These are phyloP conservation scores for Mythimna pallens DNA, from an alignment of 2,888 invertebrate genomes.

Conservation along the genomic window DNA sequence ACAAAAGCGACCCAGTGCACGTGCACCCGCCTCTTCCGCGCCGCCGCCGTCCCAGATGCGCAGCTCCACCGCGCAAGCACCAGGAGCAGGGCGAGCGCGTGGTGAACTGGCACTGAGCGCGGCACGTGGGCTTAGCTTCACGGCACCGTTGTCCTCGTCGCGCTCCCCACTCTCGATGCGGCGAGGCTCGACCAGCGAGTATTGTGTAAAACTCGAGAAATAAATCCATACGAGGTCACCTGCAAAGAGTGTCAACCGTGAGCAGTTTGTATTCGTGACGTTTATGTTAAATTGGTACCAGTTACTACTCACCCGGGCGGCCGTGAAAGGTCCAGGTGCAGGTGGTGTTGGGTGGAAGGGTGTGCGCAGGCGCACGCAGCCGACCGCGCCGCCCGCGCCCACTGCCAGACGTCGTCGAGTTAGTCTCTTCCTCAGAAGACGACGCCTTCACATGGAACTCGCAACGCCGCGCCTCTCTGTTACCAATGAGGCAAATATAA, in stretches of 20 bases:
- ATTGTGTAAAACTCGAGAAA: constrained; percentile 96
- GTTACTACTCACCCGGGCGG: constrained; percentile 86
- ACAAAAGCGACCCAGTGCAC: constrained; percentile 93
- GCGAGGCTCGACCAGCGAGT: constrained; percentile 91
- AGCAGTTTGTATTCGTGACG: background rate
- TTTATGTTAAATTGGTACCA: no score
- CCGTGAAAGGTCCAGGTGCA: constrained; percentile 97
- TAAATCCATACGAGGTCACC: constrained; percentile 96
- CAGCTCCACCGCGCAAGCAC: constrained; percentile 92
- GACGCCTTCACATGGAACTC: constrained; percentile 95
- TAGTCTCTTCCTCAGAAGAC: constrained; percentile 90
- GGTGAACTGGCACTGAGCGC: constrained; percentile 43
- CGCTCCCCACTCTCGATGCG: constrained; percentile 90
- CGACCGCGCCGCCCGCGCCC: constrained; percentile 93
- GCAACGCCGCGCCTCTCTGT: constrained; percentile 91
- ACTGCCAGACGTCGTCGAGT: constrained; percentile 87
- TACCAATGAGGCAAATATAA: background rate
- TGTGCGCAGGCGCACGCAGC: constrained; percentile 95
- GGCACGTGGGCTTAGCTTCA: constrained; percentile 48
- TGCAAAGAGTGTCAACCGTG: constrained; percentile 55
- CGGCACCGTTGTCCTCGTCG: constrained; percentile 74
- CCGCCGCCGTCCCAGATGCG: constrained; percentile 95
- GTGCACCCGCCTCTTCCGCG: constrained; percentile 81
- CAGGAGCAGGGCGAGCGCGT: constrained; percentile 52
- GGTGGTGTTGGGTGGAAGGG: constrained; percentile 95